Base-by-base conservation (phyloP, 2,113 vertebrate genomes). In the Hemiprocne comata region DNA sequence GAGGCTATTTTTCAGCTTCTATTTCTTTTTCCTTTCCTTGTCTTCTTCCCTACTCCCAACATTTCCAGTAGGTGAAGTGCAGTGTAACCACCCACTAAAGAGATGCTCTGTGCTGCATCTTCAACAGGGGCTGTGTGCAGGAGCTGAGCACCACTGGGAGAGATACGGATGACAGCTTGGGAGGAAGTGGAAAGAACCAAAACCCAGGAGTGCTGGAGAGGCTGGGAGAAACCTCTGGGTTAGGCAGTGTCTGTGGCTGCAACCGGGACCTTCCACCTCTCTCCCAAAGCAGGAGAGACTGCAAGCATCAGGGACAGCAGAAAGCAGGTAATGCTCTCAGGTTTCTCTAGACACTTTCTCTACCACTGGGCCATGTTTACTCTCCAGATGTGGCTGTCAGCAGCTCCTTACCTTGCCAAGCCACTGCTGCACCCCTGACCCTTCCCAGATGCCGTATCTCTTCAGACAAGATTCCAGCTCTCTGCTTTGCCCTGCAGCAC, bases 1-100 rank as follows among this genome's bases (percentile, higher is more conserved):
- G 34, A 78, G 40, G 57, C 31, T 81, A 48, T 54, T 94, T 89
- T 80, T 82, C 73, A 67, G 40, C 66, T 96, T 61, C 53, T 72
- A 3, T 84, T 94, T 88, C 13, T 13, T 62, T 90, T n/a, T 13
- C 51, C n/a, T 81, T 95, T 88, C 61, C 92, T 97, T 82, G 94
- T 93, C 93, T 65, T 38, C 57, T 94, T 64, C 29, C 70, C 75
- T 46, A 6, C 66, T 74, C 65, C 82, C 31, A 26, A 6, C 69
- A 66, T 69, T 91, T 88, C 38, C 60, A 80, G 93, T 90, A 87
- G 96, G 94, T 3, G 29, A 87, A 85, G 76, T 25, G n/a, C 62
- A 77, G 77, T 33, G 70, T 65, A 78, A 84, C 72, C 81, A 51
- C 70, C 90, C 89, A 93, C 94, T 19, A 15, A 1, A 3, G 72